phyloP scores from a whole-genome alignment of 2,113 vertebrate genomes.

The Ceuthmochares aereus region DNA sequence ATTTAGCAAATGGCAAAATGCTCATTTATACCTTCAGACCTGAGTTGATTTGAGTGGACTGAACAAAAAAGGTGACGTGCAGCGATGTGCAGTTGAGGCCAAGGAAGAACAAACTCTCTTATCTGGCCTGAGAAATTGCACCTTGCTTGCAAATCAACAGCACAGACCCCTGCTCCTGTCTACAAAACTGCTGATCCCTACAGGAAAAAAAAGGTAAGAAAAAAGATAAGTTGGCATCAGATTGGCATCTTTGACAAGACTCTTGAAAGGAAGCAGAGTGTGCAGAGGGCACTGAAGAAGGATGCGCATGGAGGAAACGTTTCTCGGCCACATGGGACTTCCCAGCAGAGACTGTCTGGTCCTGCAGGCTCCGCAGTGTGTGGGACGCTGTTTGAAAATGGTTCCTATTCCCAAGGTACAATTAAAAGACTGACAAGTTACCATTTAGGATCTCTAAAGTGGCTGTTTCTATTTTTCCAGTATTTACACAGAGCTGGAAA shows the following conservation, averaged over 20 bases:
- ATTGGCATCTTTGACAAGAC: neutral
- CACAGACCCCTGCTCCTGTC: neutral
- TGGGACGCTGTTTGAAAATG: neutral
- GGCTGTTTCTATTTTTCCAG: neutral
- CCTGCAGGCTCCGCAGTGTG: rapidly evolving
- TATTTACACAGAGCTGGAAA: neutral
- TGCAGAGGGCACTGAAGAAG: neutral
- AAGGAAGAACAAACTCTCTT: neutral
- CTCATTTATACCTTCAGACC: neutral
- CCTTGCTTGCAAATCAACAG: neutral
- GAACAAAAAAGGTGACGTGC: neutral
- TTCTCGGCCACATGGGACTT: neutral
- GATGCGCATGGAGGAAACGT: no score
- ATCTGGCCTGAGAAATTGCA: neutral
- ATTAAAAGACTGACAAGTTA: neutral
- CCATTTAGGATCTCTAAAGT: neutral
- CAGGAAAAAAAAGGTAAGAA: neutral
- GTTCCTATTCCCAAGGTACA: neutral
- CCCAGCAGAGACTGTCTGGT: neutral
- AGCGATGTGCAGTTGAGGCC: neutral
- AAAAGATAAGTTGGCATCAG: neutral
- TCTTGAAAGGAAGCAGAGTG: neutral
- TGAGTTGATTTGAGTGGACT: neutral
- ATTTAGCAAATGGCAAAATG: neutral
- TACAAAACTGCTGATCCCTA: neutral